Conservation (phyloP, 2,888 invertebrate genomes). For the Cybosia mesomella region DNA sequence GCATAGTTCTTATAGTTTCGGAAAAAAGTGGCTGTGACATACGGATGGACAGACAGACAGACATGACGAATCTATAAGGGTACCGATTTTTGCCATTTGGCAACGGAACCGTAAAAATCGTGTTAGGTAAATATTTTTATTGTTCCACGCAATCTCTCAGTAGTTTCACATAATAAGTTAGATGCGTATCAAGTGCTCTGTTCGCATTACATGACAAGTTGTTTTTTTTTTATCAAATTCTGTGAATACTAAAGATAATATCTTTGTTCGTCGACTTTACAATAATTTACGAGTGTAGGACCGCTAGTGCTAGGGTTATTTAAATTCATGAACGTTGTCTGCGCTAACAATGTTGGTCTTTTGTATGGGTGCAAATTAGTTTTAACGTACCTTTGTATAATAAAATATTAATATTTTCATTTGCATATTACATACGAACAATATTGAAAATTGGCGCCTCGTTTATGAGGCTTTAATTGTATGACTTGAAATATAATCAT, state of each 20-base stretch:
- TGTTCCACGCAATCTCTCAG: conserved; percentile 8
- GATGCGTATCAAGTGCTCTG: conserved; percentile 29
- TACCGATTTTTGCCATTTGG: too few species aligned
- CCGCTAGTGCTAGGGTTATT: conserved; percentile 29
- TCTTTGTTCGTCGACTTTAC: conserved; percentile 39
- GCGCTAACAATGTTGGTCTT: conserved; percentile 43
- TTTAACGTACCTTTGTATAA: conserved; percentile 32
- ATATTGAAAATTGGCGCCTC: conserved; percentile 44
- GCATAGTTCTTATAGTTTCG: too few species aligned
- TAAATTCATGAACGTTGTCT: conserved; percentile 37
- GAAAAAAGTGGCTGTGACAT: too few species aligned
- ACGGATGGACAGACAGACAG: too few species aligned
- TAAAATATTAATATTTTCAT: conserved; percentile 46
- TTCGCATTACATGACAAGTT: conserved; percentile 23
- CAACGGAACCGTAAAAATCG: too few species aligned
- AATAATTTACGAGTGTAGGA: conserved; percentile 45
- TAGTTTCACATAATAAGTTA: conserved; percentile 18
- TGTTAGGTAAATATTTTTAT: conserved; percentile 8
- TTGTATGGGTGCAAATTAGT: conserved; percentile 50
- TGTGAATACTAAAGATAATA: conserved; percentile 41
- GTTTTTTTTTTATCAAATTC: conserved; percentile 41
- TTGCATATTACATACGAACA: conserved; percentile 40
- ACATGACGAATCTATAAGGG: too few species aligned
- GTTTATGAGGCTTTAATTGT: conserved; percentile 32
- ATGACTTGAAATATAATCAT: conserved; percentile 22